A percentile compares a stretch with the other conserved stretches of the same genome.
phyloP scores from a whole-genome alignment of 2,797 vertebrate genomes.

The Notoglanidium macrostoma region DNA sequence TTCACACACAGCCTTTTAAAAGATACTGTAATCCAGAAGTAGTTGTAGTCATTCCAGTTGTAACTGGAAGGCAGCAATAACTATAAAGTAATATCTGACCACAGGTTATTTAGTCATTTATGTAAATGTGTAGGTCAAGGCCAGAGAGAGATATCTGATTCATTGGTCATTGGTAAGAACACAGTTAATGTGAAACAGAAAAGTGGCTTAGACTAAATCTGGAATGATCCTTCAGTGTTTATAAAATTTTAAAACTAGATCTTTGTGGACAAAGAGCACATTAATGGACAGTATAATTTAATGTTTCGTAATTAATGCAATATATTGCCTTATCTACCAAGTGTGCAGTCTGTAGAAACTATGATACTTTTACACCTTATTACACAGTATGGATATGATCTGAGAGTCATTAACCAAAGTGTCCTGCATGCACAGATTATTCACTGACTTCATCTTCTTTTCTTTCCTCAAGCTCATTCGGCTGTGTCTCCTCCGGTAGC shows the following conservation, averaged over 20 bases:
- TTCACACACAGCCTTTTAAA: constrained; percentile 1
- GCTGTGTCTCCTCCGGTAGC: constrained; percentile 29
- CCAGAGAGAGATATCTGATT: neutral
- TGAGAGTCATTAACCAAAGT: neutral
- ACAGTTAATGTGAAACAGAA: constrained; percentile 5
- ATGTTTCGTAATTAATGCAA: neutral
- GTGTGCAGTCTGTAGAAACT: neutral
- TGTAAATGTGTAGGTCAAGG: constrained; percentile 11
- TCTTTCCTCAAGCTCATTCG: constrained; percentile 30
- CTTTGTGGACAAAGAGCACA: neutral
- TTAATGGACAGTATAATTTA: neutral
- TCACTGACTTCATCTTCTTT: neutral
- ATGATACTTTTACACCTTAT: neutral
- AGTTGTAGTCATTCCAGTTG: neutral
- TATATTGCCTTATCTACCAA: neutral
- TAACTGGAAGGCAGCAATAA: neutral
- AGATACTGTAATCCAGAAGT: neutral
- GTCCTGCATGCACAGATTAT: neutral
- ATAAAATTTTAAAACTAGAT: neutral
- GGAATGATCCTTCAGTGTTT: neutral
- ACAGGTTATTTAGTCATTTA: neutral
- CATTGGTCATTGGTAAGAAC: neutral
- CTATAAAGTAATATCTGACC: neutral
- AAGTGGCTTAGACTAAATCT: neutral
- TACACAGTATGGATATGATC: too few species aligned